phyloP scores from a whole-genome alignment of 1,140 invertebrate species.

The Halictus rubicundus region DNA sequence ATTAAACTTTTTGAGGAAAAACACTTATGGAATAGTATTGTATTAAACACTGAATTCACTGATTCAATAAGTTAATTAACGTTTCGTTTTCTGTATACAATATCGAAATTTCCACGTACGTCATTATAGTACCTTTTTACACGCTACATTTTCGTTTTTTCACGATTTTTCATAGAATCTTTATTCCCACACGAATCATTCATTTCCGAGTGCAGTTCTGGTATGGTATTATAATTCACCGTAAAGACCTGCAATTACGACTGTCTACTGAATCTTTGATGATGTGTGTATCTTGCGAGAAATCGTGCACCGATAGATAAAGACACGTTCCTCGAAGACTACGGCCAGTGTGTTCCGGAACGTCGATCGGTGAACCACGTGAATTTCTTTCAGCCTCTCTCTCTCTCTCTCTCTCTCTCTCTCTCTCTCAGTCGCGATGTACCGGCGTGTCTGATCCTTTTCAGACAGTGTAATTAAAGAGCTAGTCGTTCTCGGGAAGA shows the following conservation, averaged over 20 bases:
- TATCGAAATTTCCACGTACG: too few species aligned
- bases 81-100: too few species aligned
- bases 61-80: too few species aligned
- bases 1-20: too few species aligned
- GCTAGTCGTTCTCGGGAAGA: not conserved
- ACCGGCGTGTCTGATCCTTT: not conserved
- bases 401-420: not conserved
- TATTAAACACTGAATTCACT: too few species aligned
- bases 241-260: conserved; percentile 10
- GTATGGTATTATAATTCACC: too few species aligned
- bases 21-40: too few species aligned
- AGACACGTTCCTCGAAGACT: conserved; percentile 30
- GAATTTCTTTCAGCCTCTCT: not conserved
- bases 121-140: too few species aligned
- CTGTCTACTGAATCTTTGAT: not conserved
- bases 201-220: too few species aligned
- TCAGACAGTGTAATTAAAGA: not conserved
- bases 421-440: not conserved
- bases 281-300: conserved; percentile 36
- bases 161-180: too few species aligned
- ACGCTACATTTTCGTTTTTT: too few species aligned
- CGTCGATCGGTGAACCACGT: conserved; percentile 44
- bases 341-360: conserved; percentile 46
- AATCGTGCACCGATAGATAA: conserved; percentile 56
- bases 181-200: too few species aligned